Evolutionary conservation across 2,888 invertebrate species (phyloP).

Genomic region (Parnassius mnemosyne): DNA sequence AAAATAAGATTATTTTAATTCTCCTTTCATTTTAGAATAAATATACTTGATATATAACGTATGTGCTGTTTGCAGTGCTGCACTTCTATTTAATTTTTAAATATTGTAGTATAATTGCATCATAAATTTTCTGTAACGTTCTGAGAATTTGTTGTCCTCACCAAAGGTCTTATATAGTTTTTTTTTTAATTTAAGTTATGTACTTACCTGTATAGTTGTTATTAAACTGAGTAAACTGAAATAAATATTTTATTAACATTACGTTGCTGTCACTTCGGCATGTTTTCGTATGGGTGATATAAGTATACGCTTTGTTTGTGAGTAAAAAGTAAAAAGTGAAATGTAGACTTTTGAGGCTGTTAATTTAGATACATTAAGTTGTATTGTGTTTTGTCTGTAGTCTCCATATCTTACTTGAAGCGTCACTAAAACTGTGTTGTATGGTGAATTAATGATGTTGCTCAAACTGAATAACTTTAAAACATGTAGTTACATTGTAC

Average conservation of each 20-base stretch:
- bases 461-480: conserved; percentile 73
- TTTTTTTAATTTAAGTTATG: too few species aligned
- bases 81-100: conserved; percentile 29
- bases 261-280: too few species aligned
- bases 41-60: conserved; percentile 21
- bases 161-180: too few species aligned
- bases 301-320: too few species aligned
- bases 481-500: conserved; percentile 67
- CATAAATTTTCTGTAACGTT: too few species aligned
- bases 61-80: conserved; percentile 48
- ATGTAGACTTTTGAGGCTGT: background rate
- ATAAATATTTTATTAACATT: too few species aligned
- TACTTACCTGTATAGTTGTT: too few species aligned
- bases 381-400: conserved; percentile 28
- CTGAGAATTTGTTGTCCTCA: too few species aligned
- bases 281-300: too few species aligned
- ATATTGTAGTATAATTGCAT: too few species aligned
- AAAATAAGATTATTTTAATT: background rate
- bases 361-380: background rate
- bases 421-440: conserved; percentile 41
- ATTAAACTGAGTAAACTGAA: too few species aligned
- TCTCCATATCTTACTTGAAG: conserved; percentile 37
- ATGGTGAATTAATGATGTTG: conserved; percentile 65
- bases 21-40: background rate
- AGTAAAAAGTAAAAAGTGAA: background rate